phyloP scores from a whole-genome alignment of 2,888 invertebrate genomes.

The Encarsia formosa region DNA sequence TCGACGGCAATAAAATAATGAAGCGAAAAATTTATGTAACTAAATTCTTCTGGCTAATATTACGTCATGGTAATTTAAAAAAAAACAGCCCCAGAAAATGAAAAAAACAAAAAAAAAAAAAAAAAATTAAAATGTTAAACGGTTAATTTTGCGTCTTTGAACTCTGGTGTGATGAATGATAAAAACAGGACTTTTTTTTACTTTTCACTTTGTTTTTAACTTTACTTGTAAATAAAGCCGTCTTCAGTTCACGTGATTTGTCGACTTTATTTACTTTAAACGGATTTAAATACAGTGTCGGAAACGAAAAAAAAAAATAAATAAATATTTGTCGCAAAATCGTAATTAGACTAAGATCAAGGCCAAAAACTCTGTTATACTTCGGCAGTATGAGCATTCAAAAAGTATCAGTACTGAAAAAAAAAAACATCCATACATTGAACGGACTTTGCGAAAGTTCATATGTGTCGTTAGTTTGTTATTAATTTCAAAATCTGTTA shows the following conservation, averaged over 20 bases:
- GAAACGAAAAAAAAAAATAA: neutral
- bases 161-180: slow-evolving; percentile 33
- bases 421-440: too few relatives aligned
- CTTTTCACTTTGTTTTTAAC: too few relatives aligned
- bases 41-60: slow-evolving; percentile 8
- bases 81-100: neutral
- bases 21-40: neutral
- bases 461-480: slow-evolving; percentile 39
- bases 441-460: too few relatives aligned
- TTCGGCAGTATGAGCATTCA: slow-evolving; percentile 25
- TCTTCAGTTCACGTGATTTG: slow-evolving; percentile 11
- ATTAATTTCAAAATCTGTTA: slow-evolving; percentile 48
- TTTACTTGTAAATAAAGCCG: slow-evolving; percentile 40
- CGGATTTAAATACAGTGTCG: slow-evolving; percentile 10
- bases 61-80: neutral
- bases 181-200: too few relatives aligned
- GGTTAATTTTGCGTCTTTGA: slow-evolving; percentile 42
- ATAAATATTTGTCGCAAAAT: too few relatives aligned
- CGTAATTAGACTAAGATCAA: too few relatives aligned
- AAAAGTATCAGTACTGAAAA: slow-evolving; percentile 5
- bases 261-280: neutral
- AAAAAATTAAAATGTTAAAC: slow-evolving; percentile 41
- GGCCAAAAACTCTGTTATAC: slow-evolving; percentile 42
- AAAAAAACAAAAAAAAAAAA: slow-evolving; percentile 32
- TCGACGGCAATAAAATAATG: slow-evolving; percentile 7